These are phyloP conservation scores for Carassius auratus DNA, from an alignment of 2,113 vertebrate genomes.

Conservation along the genomic window DNA sequence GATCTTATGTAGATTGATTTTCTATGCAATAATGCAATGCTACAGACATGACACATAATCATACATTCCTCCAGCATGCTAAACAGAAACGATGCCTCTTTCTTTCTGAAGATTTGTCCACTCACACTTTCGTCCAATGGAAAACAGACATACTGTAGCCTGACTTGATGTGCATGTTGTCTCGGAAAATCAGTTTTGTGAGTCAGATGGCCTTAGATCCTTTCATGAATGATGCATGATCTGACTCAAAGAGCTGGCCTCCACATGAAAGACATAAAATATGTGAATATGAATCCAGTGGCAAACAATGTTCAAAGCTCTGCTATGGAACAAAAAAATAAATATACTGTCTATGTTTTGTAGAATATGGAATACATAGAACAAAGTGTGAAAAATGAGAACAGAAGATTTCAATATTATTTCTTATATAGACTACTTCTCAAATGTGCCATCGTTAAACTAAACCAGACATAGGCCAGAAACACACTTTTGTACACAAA, in stretches of 20 bases:
- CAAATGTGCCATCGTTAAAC: background rate
- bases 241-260: constrained; percentile 48
- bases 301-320: constrained; percentile 19
- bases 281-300: constrained; percentile 51
- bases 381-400: background rate
- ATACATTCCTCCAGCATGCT: constrained; percentile 14
- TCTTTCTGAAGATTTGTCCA: constrained; percentile 17
- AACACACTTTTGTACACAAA: background rate
- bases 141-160: background rate
- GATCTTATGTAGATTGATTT: background rate
- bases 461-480: background rate
- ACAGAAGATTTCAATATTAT: background rate
- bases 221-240: constrained; percentile 63
- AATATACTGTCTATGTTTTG: constrained; percentile 23
- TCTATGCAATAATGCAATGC: constrained; percentile 7
- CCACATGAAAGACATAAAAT: constrained; percentile 48
- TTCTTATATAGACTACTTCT: background rate
- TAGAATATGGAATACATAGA: background rate
- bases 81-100: background rate
- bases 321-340: constrained; percentile 22
- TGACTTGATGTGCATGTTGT: constrained; percentile 37
- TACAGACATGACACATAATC: constrained; percentile 14
- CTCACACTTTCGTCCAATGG: constrained; percentile 1
- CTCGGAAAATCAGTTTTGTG: constrained; percentile 47
- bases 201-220: constrained; percentile 54